Evolutionary conservation across 2,888 invertebrate species (phyloP).

Genomic region (Pammene aurita): DNA sequence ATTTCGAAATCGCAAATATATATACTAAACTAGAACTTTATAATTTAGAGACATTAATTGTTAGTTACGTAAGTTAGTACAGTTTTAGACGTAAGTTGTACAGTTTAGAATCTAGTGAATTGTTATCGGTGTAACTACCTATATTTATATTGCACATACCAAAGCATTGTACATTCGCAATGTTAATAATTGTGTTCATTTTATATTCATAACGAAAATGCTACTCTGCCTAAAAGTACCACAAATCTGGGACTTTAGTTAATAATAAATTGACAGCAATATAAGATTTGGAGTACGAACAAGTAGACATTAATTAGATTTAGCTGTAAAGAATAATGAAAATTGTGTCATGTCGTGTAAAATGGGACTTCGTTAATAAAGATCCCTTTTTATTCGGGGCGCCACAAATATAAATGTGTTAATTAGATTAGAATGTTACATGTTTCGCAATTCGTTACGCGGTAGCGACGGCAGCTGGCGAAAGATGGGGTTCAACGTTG

Average conservation of each 20-base stretch:
- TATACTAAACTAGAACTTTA: too few relatives aligned
- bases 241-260: not conserved
- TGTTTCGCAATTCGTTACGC: not conserved
- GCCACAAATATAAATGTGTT: conserved; percentile 18
- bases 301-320: not conserved
- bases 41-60: too few relatives aligned
- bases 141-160: conserved; percentile 22
- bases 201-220: not conserved
- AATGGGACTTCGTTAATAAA: not conserved
- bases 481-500: not conserved
- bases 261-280: not conserved
- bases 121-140: conserved; percentile 7
- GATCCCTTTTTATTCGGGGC: not conserved
- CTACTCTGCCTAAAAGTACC: not conserved
- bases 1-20: too few relatives aligned
- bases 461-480: not conserved
- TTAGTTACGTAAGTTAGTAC: conserved; percentile 12
- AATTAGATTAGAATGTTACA: conserved; percentile 11
- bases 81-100: conserved; percentile 13
- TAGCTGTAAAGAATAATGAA: not conserved
- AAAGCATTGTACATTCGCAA: conserved; percentile 25
- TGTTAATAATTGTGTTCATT: conserved; percentile 26
- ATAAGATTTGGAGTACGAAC: conserved; percentile 6
- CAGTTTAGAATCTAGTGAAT: conserved; percentile 7
- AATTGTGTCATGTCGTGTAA: not conserved